These are phyloP conservation scores for Pteruthius melanotis DNA, from an alignment of 2,113 vertebrate genomes.

Conservation along the genomic window DNA sequence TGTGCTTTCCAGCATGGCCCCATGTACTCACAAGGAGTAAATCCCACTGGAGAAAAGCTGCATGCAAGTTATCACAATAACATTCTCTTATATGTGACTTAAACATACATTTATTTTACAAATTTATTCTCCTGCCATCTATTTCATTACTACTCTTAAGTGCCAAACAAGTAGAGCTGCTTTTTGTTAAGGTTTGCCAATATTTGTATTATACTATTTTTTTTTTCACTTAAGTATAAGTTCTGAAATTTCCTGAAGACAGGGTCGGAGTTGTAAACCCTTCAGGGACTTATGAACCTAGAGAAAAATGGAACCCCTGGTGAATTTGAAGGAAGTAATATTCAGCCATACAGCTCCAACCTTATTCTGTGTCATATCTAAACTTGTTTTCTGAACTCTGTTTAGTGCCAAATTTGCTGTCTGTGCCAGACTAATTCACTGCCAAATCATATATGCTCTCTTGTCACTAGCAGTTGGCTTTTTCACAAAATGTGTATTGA, in stretches of 20 bases:
- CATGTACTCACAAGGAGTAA: background rate
- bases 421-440: background rate
- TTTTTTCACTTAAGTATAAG: background rate
- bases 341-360: background rate
- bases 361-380: background rate
- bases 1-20: background rate
- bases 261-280: background rate
- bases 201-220: background rate
- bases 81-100: background rate
- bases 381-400: background rate
- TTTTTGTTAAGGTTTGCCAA: background rate
- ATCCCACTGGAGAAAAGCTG: background rate
- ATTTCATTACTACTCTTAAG: background rate
- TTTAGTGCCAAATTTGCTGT: background rate
- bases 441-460: background rate
- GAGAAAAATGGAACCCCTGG: background rate
- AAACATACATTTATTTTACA: background rate
- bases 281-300: background rate
- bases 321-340: background rate
- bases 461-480: background rate
- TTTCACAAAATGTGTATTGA: background rate
- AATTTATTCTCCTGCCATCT: background rate
- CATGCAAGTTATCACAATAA: background rate
- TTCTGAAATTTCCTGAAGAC: background rate
- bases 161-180: background rate